Percentiles rank a stretch among this genome's conserved stretches.
These are phyloP conservation scores for Eulemur macaco DNA, from an alignment of 2,113 vertebrate genomes.

Conservation along the genomic window DNA sequence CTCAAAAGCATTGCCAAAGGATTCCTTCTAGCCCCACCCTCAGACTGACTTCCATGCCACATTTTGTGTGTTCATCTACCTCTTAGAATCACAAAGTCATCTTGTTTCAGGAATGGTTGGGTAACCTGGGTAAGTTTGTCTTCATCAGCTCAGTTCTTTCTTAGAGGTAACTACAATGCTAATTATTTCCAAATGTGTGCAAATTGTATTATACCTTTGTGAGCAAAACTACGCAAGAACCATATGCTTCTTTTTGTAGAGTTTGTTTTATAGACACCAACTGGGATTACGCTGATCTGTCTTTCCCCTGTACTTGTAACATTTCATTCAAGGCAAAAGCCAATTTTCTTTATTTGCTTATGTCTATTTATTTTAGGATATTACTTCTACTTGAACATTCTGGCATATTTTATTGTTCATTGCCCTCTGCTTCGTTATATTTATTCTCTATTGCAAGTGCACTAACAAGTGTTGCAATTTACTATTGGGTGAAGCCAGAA, in stretches of 20 bases:
- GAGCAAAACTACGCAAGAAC: background rate
- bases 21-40: background rate
- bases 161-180: background rate
- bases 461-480: background rate
- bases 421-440: background rate
- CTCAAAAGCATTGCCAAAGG: background rate
- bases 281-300: background rate
- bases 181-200: background rate
- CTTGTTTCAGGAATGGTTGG: background rate
- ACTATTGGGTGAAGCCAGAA: background rate
- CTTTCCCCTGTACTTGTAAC: background rate
- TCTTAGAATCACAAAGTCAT: background rate
- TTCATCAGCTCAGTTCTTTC: background rate
- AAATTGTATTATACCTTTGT: background rate
- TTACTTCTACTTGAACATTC: background rate
- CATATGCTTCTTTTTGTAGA: background rate
- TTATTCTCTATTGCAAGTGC: background rate
- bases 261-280: background rate
- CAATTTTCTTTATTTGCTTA: background rate
- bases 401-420: background rate
- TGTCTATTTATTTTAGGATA: conserved; percentile 43
- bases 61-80: background rate
- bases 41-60: background rate
- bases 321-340: conserved; percentile 1
- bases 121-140: background rate